A percentile compares a stretch with the other conserved stretches of the same genome.
phyloP scores from a whole-genome alignment of 2,888 invertebrate genomes.

The Himalopsyche anomala region DNA sequence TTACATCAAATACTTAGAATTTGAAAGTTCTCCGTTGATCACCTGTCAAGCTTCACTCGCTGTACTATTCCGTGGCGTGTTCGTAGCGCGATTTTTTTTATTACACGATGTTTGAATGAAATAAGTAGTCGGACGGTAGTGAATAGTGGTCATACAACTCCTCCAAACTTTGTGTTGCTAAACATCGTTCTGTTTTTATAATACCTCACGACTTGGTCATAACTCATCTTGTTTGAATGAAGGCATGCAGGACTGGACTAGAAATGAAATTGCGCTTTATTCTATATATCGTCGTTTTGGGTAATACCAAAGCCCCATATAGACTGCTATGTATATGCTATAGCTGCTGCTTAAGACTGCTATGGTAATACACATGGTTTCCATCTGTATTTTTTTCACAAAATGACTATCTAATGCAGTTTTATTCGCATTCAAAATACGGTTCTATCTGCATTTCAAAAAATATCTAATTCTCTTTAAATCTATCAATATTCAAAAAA shows the following conservation, averaged over 20 bases:
- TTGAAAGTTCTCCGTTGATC: neutral
- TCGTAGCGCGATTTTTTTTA: neutral
- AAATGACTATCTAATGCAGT: too few species aligned
- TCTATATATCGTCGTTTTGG: too few species aligned
- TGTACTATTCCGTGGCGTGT: neutral
- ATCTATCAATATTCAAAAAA: too few species aligned
- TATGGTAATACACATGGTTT: too few species aligned
- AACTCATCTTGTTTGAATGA: slow-evolving; percentile 24
- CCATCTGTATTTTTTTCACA: too few species aligned
- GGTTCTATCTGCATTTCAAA: too few species aligned
- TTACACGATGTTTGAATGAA: slow-evolving; percentile 21
- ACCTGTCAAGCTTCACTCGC: neutral
- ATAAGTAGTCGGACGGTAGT: slow-evolving; percentile 20
- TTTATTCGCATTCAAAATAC: too few species aligned
- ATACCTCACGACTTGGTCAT: slow-evolving; percentile 13
- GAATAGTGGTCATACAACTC: neutral
- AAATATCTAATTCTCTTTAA: too few species aligned
- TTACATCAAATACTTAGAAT: too few species aligned
- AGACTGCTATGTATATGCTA: too few species aligned
- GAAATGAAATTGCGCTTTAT: neutral
- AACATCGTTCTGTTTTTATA: slow-evolving; percentile 34
- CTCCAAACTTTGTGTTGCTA: slow-evolving; percentile 31
- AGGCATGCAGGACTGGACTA: neutral
- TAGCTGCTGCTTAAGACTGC: too few species aligned
- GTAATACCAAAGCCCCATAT: too few species aligned